These are phyloP conservation scores for Phasia obesa DNA, from an alignment of 2,888 invertebrate species.

Conservation along the genomic window DNA sequence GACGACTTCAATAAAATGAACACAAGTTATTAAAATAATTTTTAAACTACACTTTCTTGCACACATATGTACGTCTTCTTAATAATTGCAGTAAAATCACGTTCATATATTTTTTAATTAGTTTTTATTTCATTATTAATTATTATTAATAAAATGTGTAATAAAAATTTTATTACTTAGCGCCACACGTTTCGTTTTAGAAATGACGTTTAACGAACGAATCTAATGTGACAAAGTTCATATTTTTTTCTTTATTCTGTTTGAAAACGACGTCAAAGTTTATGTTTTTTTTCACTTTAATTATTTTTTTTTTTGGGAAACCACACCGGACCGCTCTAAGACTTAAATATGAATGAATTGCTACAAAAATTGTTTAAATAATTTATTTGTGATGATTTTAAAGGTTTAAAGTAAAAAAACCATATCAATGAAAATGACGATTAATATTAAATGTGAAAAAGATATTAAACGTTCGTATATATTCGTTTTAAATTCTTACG, in stretches of 20 bases:
- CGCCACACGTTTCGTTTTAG: constrained; percentile 54
- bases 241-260: constrained; percentile 18
- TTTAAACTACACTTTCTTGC: not conserved
- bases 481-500: constrained; percentile 15
- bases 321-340: constrained; percentile 57
- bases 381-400: constrained; percentile 63
- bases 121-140: constrained; percentile 5
- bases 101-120: constrained; percentile 17
- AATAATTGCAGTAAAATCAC: constrained; percentile 45
- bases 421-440: constrained; percentile 39
- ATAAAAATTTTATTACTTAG: constrained; percentile 57
- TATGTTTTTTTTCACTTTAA: not conserved
- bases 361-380: constrained; percentile 60
- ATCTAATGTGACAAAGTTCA: constrained; percentile 48
- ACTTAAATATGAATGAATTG: constrained; percentile 63
- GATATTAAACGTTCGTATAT: constrained; percentile 9
- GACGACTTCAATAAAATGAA: not conserved
- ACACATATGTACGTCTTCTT: constrained; percentile 28
- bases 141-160: constrained; percentile 3
- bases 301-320: constrained; percentile 16
- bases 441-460: constrained; percentile 38
- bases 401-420: constrained; percentile 21
- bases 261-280: not conserved
- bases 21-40: constrained; percentile 3
- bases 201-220: constrained; percentile 14